These are phyloP conservation scores for Sinosuthora webbiana DNA, from an alignment of 2,113 vertebrate species.

Conservation along the genomic window DNA sequence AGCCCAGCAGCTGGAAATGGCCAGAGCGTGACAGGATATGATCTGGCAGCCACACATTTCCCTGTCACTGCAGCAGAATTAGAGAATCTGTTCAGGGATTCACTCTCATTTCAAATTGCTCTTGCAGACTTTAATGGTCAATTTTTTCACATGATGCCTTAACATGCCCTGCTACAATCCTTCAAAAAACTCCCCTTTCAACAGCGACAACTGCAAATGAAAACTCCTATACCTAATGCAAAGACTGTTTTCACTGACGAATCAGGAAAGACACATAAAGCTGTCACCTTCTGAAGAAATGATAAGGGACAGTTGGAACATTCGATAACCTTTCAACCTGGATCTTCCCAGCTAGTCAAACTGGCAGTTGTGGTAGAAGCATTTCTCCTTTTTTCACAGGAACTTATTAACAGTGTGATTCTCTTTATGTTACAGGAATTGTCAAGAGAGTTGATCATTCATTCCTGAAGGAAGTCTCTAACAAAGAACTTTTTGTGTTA, in stretches of 20 bases:
- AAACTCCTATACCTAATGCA: neutral
- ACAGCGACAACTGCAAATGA: fast-evolving
- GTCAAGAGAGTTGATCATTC: neutral
- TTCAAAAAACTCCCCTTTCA: neutral
- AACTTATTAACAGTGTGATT: neutral
- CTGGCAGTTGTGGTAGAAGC: neutral
- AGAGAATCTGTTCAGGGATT: neutral
- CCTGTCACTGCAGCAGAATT: neutral
- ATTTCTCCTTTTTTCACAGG: neutral
- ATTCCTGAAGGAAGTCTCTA: neutral
- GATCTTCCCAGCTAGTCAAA: neutral
- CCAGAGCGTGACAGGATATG: neutral
- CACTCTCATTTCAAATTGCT: neutral
- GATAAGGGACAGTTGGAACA: neutral
- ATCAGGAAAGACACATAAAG: neutral
- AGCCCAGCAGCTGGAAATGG: neutral
- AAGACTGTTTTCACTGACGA: neutral
- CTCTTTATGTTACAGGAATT: neutral
- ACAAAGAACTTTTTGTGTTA: too few relatives aligned
- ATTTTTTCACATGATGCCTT: neutral
- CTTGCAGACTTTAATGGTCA: neutral
- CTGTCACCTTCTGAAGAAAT: neutral
- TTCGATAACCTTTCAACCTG: neutral
- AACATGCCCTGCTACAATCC: neutral
- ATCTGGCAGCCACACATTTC: neutral